Evolutionary conservation across 2,797 vertebrate genomes (phyloP).

Genomic region (Poeciliopsis infans): DNA sequence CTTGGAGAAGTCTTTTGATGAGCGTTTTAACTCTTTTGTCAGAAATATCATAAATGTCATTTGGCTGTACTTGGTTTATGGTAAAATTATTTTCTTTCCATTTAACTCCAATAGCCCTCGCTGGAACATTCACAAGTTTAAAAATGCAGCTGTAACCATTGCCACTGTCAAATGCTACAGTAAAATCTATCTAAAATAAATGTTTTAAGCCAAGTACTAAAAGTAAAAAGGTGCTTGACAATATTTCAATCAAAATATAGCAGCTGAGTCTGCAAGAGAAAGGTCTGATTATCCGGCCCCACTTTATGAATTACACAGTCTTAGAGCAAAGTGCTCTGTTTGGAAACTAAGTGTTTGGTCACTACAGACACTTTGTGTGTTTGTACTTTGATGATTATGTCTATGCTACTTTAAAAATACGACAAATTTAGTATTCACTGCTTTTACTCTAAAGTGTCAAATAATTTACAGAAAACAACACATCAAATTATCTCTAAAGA

Average conservation of each 20-base stretch:
- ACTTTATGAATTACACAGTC: neutral
- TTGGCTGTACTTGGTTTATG: neutral
- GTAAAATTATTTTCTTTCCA: neutral
- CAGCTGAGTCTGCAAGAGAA: neutral
- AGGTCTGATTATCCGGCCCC: neutral
- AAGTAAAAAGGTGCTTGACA: neutral
- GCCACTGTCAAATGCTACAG: neutral
- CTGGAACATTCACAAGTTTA: too few relatives aligned
- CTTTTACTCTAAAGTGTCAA: constrained; percentile 18
- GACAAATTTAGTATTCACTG: constrained; percentile 9
- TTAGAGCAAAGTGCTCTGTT: neutral
- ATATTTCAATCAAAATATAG: neutral
- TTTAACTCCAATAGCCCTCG: too few relatives aligned
- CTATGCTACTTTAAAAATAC: neutral
- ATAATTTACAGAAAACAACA: constrained; percentile 4
- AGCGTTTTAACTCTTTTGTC: neutral
- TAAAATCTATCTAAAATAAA: neutral
- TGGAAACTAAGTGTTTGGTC: neutral
- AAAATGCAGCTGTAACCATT: neutral
- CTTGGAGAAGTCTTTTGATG: neutral
- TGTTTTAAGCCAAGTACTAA: neutral
- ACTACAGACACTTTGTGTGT: neutral
- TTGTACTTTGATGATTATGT: constrained; percentile 10
- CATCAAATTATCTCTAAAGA: neutral
- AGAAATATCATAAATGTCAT: neutral